Conservation (phyloP, 2,113 vertebrate genomes). For the Ammodytes dubius region DNA sequence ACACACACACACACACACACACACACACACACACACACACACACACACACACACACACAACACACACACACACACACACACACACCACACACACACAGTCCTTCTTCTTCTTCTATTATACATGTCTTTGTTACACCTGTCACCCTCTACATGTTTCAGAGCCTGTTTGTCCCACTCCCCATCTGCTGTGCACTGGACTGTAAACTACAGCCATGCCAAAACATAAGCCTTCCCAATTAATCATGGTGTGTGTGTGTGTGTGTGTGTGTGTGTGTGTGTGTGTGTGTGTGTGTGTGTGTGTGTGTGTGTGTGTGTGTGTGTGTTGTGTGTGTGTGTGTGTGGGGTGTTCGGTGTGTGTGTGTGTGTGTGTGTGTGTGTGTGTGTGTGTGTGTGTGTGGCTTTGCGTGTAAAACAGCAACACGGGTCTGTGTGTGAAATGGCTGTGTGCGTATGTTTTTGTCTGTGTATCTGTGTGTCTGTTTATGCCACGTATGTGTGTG, state of each 20-base stretch:
- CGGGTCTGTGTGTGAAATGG: too few relatives aligned
- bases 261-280: neutral
- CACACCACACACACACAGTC: too few relatives aligned
- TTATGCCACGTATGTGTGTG: constrained; percentile 1
- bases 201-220: constrained; percentile 26
- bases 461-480: neutral
- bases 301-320: neutral
- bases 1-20: too few relatives aligned
- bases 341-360: neutral
- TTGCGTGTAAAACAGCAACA: too few relatives aligned
- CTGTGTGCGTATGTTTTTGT: neutral
- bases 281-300: constrained; percentile 1
- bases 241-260: constrained; percentile 32
- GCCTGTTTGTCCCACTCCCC: constrained; percentile 48
- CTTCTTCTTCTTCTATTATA: constrained; percentile 32
- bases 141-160: constrained; percentile 45
- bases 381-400: too few relatives aligned
- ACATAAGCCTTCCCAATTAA: constrained; percentile 43
- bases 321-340: constrained; percentile 14
- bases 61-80: too few relatives aligned
- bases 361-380: neutral
- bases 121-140: constrained; percentile 61
- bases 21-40: too few relatives aligned
- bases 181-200: constrained; percentile 51
- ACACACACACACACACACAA: too few relatives aligned